Conservation (phyloP, 1,140 invertebrate genomes). For the Neuroterus valhalla region DNA sequence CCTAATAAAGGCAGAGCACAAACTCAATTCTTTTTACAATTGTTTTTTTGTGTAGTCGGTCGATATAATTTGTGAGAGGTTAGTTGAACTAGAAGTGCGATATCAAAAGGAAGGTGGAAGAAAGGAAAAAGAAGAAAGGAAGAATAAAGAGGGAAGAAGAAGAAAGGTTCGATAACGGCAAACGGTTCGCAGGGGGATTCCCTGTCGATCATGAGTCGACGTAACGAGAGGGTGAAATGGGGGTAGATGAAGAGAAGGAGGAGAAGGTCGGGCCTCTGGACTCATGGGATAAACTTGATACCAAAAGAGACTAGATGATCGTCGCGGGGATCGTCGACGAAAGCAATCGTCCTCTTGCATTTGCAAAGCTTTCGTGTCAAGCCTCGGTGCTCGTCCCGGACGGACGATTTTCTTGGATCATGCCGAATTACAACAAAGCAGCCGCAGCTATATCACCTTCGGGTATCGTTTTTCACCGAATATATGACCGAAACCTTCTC, state of each 20-base stretch:
- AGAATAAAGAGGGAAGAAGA: conserved; percentile 27
- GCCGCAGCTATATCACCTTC: conserved; percentile 17
- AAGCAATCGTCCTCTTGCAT: conserved; percentile 18
- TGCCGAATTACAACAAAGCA: conserved; percentile 19
- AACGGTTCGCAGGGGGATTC: conserved; percentile 3
- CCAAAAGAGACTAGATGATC: neutral
- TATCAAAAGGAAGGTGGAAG: neutral
- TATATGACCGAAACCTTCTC: conserved; percentile 13
- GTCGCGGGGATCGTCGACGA: neutral
- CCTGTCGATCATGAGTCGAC: conserved; percentile 10
- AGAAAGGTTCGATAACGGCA: conserved; percentile 18
- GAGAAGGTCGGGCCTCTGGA: neutral
- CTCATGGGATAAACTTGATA: neutral
- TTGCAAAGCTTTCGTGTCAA: conserved; percentile 23
- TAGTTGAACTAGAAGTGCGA: neutral
- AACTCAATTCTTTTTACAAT: neutral
- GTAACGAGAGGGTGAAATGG: neutral
- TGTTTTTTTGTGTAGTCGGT: neutral
- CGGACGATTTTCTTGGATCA: conserved; percentile 21
- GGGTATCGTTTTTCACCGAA: conserved; percentile 20
- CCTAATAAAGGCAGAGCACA: neutral
- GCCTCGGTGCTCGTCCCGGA: neutral
- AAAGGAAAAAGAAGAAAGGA: neutral
- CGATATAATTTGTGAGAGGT: neutral
- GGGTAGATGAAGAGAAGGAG: conserved; percentile 11